Conservation (phyloP, 2,888 invertebrate species). For the Stenchaetothrips biformis region DNA sequence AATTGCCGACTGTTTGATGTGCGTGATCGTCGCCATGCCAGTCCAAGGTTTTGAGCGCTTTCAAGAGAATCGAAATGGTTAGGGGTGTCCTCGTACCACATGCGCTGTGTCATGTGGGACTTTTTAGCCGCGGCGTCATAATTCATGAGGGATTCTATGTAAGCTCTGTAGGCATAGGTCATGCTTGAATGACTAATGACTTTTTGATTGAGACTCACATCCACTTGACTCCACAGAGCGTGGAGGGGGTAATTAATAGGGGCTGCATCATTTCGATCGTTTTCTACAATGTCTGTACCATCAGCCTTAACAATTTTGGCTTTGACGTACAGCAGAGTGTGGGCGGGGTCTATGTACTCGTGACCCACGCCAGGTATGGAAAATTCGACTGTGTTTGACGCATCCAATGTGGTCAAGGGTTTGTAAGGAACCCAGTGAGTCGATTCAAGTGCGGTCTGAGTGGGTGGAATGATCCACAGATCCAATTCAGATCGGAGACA, state of each 20-base stretch:
- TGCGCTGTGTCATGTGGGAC: slow-evolving; percentile 35
- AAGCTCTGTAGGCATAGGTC: slow-evolving; percentile 39
- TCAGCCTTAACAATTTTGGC: background rate
- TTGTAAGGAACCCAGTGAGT: slow-evolving; percentile 39
- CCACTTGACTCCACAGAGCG: slow-evolving; percentile 38
- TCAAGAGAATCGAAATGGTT: slow-evolving; percentile 32
- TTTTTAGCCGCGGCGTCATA: slow-evolving; percentile 36
- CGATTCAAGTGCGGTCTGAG: slow-evolving; percentile 37
- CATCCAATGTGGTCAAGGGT: slow-evolving; percentile 37
- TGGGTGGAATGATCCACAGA: slow-evolving; percentile 38
- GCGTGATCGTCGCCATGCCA: background rate
- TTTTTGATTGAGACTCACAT: slow-evolving; percentile 40
- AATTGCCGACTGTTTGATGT: slow-evolving; percentile 9
- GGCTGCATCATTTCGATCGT: slow-evolving; percentile 28
- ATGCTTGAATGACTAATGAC: slow-evolving; percentile 38
- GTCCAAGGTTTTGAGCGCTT: slow-evolving; percentile 25
- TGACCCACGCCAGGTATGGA: slow-evolving; percentile 37
- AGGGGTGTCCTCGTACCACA: slow-evolving; percentile 35
- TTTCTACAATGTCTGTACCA: background rate
- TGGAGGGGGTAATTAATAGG: slow-evolving; percentile 38
- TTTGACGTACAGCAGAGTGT: too few relatives aligned
- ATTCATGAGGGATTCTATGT: slow-evolving; percentile 39
- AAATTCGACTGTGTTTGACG: slow-evolving; percentile 39
- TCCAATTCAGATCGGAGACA: slow-evolving; percentile 37
- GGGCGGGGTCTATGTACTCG: slow-evolving; percentile 29